Conservation (phyloP, 2,797 vertebrate species). For the Rhinogobio ventralis region DNA sequence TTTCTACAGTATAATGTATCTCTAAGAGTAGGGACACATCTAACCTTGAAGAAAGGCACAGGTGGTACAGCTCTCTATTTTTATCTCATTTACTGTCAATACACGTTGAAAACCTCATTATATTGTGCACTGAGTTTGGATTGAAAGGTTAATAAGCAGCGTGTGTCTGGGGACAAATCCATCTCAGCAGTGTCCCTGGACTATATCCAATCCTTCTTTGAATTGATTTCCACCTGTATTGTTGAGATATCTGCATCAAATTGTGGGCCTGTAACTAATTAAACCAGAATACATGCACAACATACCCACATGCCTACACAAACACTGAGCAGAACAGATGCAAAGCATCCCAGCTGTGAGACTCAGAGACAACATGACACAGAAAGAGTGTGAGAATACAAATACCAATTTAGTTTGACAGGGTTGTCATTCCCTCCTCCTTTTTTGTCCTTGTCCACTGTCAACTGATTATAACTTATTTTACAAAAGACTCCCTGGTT, state of each 20-base stretch:
- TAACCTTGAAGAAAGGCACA: conserved; percentile 45
- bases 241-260: conserved; percentile 77
- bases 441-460: conserved; percentile 37
- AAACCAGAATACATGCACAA: conserved; percentile 61
- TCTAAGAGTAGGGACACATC: background rate
- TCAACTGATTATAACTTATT: conserved; percentile 59
- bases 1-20: background rate
- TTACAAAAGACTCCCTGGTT: conserved; percentile 57
- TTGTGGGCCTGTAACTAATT: conserved; percentile 76
- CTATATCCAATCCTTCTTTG: conserved; percentile 67
- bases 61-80: conserved; percentile 50
- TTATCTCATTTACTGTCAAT: conserved; percentile 48
- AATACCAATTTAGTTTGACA: conserved; percentile 24
- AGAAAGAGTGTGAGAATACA: background rate
- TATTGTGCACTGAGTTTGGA: conserved; percentile 41
- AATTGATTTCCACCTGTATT: conserved; percentile 82
- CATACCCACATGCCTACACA: conserved; percentile 62
- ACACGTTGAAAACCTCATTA: conserved; percentile 46
- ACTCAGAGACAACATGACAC: background rate
- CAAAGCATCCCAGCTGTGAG: conserved; percentile 34
- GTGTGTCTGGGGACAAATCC: conserved; percentile 54
- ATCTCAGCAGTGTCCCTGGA: conserved; percentile 45
- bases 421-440: conserved; percentile 22
- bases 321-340: conserved; percentile 18
- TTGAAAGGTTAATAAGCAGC: conserved; percentile 47